A percentile compares a stretch with the other conserved stretches of the same genome.
Evolutionary conservation across 2,113 vertebrate species (phyloP).

Genomic region (Fukomys damarensis): DNA sequence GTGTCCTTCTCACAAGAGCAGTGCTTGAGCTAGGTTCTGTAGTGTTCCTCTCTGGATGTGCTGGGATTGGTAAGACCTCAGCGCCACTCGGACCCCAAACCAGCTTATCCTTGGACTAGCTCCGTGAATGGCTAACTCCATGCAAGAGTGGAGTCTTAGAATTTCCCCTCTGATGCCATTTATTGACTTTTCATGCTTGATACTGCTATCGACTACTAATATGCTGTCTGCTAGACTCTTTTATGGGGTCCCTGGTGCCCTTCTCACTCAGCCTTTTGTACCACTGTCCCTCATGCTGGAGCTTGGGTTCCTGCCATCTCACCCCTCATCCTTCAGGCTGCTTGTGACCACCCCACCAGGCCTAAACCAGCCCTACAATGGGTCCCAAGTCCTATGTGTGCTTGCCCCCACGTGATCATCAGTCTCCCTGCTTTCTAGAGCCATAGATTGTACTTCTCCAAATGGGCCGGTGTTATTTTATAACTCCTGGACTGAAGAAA

Average conservation of each 20-base stretch:
- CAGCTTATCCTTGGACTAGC: background rate
- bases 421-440: background rate
- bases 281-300: background rate
- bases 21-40: background rate
- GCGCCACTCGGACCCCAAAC: background rate
- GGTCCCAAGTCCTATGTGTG: rapidly evolving
- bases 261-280: background rate
- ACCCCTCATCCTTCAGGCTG: background rate
- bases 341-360: background rate
- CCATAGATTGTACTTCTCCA: background rate
- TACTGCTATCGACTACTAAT: background rate
- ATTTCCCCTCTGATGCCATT: background rate
- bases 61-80: background rate
- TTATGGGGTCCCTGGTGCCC: background rate
- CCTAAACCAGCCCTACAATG: no score
- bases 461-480: rapidly evolving
- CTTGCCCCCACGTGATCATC: rapidly evolving
- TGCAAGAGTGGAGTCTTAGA: background rate
- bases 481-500: background rate
- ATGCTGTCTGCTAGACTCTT: background rate
- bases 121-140: background rate
- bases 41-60: background rate
- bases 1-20: background rate
- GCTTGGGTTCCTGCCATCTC: background rate
- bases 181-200: background rate